Evolutionary conservation across 2,113 vertebrate genomes (phyloP).

Genomic region (Scatophagus argus): DNA sequence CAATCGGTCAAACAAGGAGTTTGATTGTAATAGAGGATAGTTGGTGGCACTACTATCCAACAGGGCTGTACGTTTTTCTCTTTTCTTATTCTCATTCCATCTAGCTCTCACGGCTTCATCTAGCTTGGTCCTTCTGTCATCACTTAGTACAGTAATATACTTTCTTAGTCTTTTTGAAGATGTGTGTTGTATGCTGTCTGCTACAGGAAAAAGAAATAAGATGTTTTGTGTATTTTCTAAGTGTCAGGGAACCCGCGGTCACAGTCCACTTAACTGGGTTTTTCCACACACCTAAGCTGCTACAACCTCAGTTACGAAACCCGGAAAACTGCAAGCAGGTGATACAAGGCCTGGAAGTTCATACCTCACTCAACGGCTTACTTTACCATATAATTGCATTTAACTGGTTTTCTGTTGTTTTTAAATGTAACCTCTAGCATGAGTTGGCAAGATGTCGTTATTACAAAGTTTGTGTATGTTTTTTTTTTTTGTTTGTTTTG

Average conservation of each 20-base stretch:
- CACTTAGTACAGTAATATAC: conserved; percentile 56
- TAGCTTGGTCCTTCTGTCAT: conserved; percentile 47
- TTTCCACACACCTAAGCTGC: conserved; percentile 84
- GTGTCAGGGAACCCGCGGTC: conserved; percentile 84
- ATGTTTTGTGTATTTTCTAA: conserved; percentile 65
- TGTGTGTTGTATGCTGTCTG: conserved; percentile 58
- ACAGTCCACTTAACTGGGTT: conserved; percentile 81
- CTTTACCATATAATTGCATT: conserved; percentile 76
- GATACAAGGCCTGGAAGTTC: conserved; percentile 73
- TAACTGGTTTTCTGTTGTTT: conserved; percentile 76
- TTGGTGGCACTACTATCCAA: conserved; percentile 65
- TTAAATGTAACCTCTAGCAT: conserved; percentile 71
- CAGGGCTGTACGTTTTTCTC: conserved; percentile 51
- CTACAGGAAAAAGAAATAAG: conserved; percentile 54
- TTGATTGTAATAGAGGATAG: conserved; percentile 70
- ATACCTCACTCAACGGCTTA: conserved; percentile 85
- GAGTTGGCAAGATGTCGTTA: conserved; percentile 64
- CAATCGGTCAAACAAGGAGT: conserved; percentile 57
- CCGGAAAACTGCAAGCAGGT: conserved; percentile 85
- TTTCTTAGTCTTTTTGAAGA: conserved; percentile 55
- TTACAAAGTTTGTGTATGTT: conserved; percentile 45
- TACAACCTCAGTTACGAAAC: conserved; percentile 84
- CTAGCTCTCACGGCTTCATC: conserved; percentile 50
- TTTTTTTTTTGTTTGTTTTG: conserved; percentile 39
- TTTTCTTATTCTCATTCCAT: conserved; percentile 66